Evolutionary conservation across 2,888 invertebrate species (phyloP).

Genomic region (Drosophila cognata): DNA sequence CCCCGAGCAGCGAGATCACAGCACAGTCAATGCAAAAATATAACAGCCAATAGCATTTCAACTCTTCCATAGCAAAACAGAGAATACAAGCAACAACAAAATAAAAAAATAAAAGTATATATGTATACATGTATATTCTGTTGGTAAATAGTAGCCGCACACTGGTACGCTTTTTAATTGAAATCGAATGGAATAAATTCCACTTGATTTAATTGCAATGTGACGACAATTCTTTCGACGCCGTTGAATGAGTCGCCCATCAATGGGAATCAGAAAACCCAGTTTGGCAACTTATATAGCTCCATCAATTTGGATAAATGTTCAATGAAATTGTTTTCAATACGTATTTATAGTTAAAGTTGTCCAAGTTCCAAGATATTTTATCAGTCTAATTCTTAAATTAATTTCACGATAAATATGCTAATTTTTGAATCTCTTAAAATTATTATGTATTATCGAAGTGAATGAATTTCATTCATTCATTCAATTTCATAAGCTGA

Average conservation of each 20-base stretch:
- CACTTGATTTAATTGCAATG: constrained; percentile 76
- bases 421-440: background rate
- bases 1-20: constrained; percentile 53
- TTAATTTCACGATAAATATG: background rate
- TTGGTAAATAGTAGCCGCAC: constrained; percentile 56
- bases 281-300: constrained; percentile 24
- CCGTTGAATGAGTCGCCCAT: constrained; percentile 39
- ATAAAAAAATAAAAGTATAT: constrained; percentile 16
- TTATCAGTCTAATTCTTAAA: background rate
- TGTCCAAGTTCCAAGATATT: background rate
- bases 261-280: constrained; percentile 33
- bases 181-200: constrained; percentile 79
- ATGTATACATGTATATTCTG: constrained; percentile 6
- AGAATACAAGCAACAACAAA: constrained; percentile 10
- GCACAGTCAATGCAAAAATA: constrained; percentile 38
- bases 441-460: background rate
- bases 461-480: background rate
- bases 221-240: constrained; percentile 66
- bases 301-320: constrained; percentile 15
- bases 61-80: constrained; percentile 4
- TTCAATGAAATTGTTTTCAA: background rate
- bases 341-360: background rate
- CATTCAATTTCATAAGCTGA: background rate
- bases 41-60: constrained; percentile 48
- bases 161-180: constrained; percentile 72